Evolutionary conservation across 2,797 vertebrate genomes (phyloP).

Genomic region (Arvicola amphibius): DNA sequence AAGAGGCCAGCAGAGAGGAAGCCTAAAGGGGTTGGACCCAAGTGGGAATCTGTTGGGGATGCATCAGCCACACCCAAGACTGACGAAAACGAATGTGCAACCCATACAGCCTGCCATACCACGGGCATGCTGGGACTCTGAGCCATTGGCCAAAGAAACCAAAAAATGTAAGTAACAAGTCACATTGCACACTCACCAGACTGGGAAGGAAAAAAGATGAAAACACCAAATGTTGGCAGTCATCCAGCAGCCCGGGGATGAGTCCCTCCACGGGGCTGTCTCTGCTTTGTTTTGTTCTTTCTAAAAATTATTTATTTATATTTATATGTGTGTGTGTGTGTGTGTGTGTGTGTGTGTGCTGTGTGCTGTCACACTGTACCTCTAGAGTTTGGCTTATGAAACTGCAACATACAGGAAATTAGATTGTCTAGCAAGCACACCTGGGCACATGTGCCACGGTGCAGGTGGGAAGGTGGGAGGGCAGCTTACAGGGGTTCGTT

Average conservation of each 20-base stretch:
- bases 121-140: neutral
- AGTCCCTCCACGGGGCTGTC: neutral
- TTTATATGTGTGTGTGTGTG: neutral
- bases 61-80: neutral
- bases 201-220: neutral
- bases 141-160: neutral
- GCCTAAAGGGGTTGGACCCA: no score
- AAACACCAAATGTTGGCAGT: neutral
- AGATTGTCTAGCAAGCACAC: neutral
- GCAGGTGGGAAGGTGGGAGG: neutral
- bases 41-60: neutral
- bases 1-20: neutral
- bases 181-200: neutral
- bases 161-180: neutral
- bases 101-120: fast-evolving
- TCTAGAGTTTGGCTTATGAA: neutral
- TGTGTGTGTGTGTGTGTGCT: neutral
- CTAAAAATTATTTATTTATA: neutral
- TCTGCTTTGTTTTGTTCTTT: neutral
- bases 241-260: fast-evolving
- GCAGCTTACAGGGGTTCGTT: neutral
- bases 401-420: neutral
- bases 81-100: neutral
- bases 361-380: neutral
- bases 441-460: neutral